Base-by-base conservation (phyloP, 2,113 vertebrate genomes). In the Alces alces region DNA sequence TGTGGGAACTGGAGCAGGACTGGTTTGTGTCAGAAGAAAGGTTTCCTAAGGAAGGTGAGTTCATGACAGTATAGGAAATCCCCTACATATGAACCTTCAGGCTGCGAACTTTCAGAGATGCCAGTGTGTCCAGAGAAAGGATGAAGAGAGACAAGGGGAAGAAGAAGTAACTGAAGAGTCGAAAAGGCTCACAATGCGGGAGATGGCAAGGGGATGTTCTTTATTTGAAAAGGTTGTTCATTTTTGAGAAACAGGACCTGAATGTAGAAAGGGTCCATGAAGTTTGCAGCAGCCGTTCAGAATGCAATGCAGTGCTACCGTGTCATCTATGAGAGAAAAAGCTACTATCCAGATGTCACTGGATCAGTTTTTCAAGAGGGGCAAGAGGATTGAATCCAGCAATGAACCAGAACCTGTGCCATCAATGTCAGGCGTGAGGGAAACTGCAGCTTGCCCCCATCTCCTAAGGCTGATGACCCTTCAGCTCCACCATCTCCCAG, bases 281-380 rank as follows among this genome's bases (percentile, higher is more conserved):
- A 9, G 36, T 76, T 43, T 27, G 70, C 23, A 43, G 70, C 70
- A 76, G 39, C 39, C 3, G 1, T 14, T 76, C 70, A 43, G 36
- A 27, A 25, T 43, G 70, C 23, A 25, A 43, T 15, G 23, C 12
- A 43, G 23, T 43, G 11, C 70, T 39, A 23, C 36, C 0, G 0
- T 76, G 70, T 43, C 70, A 43, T 14, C 70, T 27, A 43, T 39
- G 39, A 43, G 70, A 76, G 23, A 43, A 76, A 43, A 76, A 76
- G 70, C 70, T 76, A 27, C 70, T 43, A 43, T 43, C 21, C 39
- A 76, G 70, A 43, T 27, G 39, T 43, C 39, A 43, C 21, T 43
- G 70, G 70, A 7, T 76, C 39, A 43, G 3, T 76, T 13, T 43
- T 39, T 76, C 70, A 43, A 76, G 36, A 27, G 70, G 39, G 70